Percentiles rank a stretch among this genome's conserved stretches.
phyloP scores from a whole-genome alignment of 2,797 vertebrate genomes.

The Neoniphon sammara region DNA sequence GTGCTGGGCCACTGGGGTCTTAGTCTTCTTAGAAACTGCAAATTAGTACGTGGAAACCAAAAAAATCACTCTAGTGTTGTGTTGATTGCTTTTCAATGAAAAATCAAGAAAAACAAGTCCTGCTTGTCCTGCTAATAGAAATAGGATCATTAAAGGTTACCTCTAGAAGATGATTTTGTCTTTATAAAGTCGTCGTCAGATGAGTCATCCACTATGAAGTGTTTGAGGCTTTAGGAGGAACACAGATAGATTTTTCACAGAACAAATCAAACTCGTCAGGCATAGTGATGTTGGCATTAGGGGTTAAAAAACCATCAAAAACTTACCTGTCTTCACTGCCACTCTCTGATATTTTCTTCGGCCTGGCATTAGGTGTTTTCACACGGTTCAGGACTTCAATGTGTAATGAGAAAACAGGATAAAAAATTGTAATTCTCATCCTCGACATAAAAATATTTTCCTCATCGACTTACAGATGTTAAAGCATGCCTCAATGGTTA shows the following conservation, averaged over 20 bases:
- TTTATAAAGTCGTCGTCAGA: constrained; percentile 83
- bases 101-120: background rate
- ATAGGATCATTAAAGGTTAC: constrained; percentile 49
- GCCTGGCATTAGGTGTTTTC: constrained; percentile 78
- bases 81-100: background rate
- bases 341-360: constrained; percentile 48
- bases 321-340: constrained; percentile 76
- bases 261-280: background rate
- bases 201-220: constrained; percentile 80
- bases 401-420: background rate
- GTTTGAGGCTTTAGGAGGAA: constrained; percentile 73
- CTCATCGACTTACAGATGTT: background rate
- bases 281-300: background rate
- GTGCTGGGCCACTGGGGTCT: constrained; percentile 53
- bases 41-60: background rate
- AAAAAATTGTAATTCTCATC: background rate
- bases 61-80: background rate
- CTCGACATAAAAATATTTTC: background rate
- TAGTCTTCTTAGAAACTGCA: constrained; percentile 64
- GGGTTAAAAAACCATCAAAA: background rate
- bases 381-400: constrained; percentile 80
- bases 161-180: constrained; percentile 71
- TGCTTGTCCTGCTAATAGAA: background rate
- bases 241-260: background rate
- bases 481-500: background rate